Evolutionary conservation across 2,113 vertebrate species (phyloP).

Genomic region (Carassius auratus): DNA sequence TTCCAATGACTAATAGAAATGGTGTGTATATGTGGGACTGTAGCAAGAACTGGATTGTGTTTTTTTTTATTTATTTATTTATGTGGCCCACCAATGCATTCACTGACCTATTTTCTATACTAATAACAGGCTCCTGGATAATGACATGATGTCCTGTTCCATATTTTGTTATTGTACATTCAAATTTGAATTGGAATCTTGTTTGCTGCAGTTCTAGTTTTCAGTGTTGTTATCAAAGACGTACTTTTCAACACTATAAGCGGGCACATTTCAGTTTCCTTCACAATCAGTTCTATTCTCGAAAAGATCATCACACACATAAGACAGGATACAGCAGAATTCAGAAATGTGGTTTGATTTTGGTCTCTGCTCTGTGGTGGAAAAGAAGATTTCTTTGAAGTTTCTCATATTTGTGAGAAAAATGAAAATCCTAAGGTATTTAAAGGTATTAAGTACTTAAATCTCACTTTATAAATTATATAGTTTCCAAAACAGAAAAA

Average conservation of each 20-base stretch:
- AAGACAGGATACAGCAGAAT: background rate
- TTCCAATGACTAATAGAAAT: conserved; percentile 20
- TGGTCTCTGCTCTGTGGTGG: background rate
- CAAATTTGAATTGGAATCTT: background rate
- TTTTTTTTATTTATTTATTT: background rate
- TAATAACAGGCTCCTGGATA: conserved; percentile 45
- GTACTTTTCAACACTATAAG: background rate
- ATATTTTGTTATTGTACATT: background rate
- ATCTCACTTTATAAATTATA: background rate
- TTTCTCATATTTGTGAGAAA: background rate
- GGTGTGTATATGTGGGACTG: conserved; percentile 12
- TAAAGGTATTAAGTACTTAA: background rate
- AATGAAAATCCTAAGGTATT: background rate
- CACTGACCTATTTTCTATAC: conserved; percentile 38
- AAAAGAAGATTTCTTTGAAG: background rate
- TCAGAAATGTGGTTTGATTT: background rate
- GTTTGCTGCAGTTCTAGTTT: background rate
- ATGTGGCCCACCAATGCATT: conserved; percentile 38
- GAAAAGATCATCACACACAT: background rate
- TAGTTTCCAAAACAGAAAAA: background rate
- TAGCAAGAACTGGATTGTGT: background rate
- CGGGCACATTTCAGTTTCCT: background rate
- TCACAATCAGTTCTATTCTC: background rate
- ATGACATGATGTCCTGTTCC: background rate
- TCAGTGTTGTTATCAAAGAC: background rate